Base-by-base conservation (phyloP, 2,113 vertebrate species). In the Gnathonemus longibarbis region DNA sequence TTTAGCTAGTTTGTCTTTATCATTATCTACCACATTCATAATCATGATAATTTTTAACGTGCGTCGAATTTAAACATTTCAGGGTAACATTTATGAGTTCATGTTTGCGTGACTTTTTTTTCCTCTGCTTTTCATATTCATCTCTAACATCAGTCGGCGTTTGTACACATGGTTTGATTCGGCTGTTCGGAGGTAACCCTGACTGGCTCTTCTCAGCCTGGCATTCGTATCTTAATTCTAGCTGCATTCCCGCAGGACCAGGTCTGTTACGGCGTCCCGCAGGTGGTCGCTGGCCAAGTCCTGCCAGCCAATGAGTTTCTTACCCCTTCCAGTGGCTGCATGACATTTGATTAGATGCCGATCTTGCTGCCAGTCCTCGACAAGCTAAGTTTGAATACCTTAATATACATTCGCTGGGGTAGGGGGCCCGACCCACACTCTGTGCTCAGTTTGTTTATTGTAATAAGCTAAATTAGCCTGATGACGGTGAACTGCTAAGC, bases 391-490 rank as follows among this genome's bases (percentile, higher is more conserved):
- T 84, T 10, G 21, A 84, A 9, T 17, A 48, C 39, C 45, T 84
- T 24, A 10, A 48, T 84, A 84, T 84, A 39, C 21, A 46, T 84
- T 84, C 3, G 13, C 35, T n/a, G 42, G 21, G 42, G 80, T 45
- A 5, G 15, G 39, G 45, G 0, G 83, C 88, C 45, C 46, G 8
- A 42, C 45, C 45, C 48, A 27, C 27, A n/a, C 24, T 48, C 21
- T 21, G 5, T 13, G 45, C 6, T n/a, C 19, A 46, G 62, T 88
- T 90, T 88, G 87, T 88, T 77, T 53, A 87, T 90, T 58, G 42
- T 70, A 45, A 84, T 49, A 24, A 52, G 31, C 66, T 86, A 86
- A 87, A 80, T 87, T 53, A 27, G 13, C 35, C 52, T 84, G 46
- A 85, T 5, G 21, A 50, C 19, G 35, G 88, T 66, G 48, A 13